Base-by-base conservation (phyloP, 2,888 invertebrate species). In the Netelia melanura region DNA sequence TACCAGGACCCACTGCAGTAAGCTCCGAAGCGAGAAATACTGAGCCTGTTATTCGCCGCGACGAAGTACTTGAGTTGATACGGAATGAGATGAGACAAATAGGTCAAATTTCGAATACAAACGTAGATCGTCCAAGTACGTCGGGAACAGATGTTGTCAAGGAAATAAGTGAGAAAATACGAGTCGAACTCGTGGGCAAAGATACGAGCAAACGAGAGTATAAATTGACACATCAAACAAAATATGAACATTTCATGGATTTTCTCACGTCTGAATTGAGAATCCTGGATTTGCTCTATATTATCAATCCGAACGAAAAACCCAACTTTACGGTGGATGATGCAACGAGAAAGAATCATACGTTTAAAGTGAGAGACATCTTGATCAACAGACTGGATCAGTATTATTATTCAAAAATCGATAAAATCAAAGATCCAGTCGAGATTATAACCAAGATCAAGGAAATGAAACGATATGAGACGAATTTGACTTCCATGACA, bases 341-440 rank as follows among this genome's bases (percentile, higher is more conserved):
- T 43, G 38, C 64, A 48, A 74, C 81, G 14, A 83, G 79, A 78
- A 85, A 86, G 38, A 86, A 85, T 70, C 84, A 86, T 44, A 77
- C 61, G 17, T 86, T 75, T 30, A 87, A 84, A 70, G 86, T 88
- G 25, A 71, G 87, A 72, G 88, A 88, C 38, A 88, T 89, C 62
- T 58, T 89, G 23, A 85, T 88, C 11, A 88, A 89, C 58, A 77
- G 77, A 38, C 43, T 88, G 44, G 87, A 89, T 81, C 61, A 85
- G 56, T 21, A 76, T 44, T 87, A 87, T 75, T 76, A 86, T 75
- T 82, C 86, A 9, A 86, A 82, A 78, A 76, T 89, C 11, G 43
- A 85, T 58, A 58, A 67, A 3, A 82, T 87, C 11, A 80, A 84
- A 67, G 85, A 87, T 81, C 85, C 87, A 14, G 30, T 74, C 23